phyloP scores from a whole-genome alignment of 1,140 invertebrate species.

The Bombus breviceps region DNA sequence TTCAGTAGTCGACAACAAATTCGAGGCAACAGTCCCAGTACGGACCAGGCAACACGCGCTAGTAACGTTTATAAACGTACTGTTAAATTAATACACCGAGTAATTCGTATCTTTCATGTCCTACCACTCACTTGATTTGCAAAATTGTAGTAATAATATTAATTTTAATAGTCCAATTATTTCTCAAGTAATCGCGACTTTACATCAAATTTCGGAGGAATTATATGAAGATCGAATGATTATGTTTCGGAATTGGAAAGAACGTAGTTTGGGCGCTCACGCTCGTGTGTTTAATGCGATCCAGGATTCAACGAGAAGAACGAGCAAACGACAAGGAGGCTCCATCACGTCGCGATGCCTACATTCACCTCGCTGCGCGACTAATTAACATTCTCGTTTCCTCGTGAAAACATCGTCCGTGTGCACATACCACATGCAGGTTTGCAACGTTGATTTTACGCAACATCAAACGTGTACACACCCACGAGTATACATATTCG shows the following conservation, averaged over 20 bases:
- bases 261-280: not conserved
- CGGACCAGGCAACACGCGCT: too few relatives aligned
- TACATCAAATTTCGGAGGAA: too few relatives aligned
- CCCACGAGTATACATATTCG: not conserved
- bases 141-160: too few relatives aligned
- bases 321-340: not conserved
- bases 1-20: too few relatives aligned
- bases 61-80: too few relatives aligned
- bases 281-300: not conserved
- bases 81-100: too few relatives aligned
- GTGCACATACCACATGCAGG: not conserved
- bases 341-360: not conserved
- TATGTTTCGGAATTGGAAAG: not conserved
- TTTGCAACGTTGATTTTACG: not conserved
- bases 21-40: too few relatives aligned
- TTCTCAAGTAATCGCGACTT: too few relatives aligned
- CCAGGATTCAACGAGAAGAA: not conserved
- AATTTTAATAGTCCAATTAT: too few relatives aligned
- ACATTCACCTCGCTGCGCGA: not conserved
- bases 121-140: too few relatives aligned
- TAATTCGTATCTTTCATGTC: too few relatives aligned
- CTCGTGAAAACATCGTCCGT: constrained; percentile 24
- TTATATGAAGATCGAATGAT: not conserved
- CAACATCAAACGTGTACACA: constrained; percentile 10
- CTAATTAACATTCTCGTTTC: constrained; percentile 50